Conservation (phyloP, 2,888 invertebrate species). For the Ornithoptera priamus region DNA sequence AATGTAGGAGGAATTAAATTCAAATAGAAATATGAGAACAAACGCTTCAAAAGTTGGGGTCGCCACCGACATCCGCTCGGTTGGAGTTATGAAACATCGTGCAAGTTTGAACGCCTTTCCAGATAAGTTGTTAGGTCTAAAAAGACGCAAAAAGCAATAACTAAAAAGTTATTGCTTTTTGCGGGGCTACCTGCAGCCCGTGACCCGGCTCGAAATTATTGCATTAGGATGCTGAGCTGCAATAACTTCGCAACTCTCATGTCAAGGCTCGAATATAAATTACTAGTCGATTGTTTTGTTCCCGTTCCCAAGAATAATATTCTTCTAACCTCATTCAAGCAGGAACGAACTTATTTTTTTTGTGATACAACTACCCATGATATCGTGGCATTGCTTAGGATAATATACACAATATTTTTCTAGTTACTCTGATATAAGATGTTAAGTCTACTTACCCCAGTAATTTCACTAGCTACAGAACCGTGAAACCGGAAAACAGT, state of each 20-base stretch:
- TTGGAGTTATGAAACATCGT: slow-evolving; percentile 62
- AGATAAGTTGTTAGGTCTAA: slow-evolving; percentile 51
- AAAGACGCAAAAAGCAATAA: too few species aligned
- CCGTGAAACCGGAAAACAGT: too few species aligned
- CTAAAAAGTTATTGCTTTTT: slow-evolving; percentile 37
- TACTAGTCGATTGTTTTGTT: slow-evolving; percentile 10
- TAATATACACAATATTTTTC: too few species aligned
- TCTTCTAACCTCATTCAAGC: background rate
- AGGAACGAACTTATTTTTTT: too few species aligned
- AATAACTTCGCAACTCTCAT: slow-evolving; percentile 29
- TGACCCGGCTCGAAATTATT: slow-evolving; percentile 42
- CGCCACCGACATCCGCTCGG: slow-evolving; percentile 37
- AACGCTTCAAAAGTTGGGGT: slow-evolving; percentile 32
- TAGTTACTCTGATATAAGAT: too few species aligned
- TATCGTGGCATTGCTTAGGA: too few species aligned
- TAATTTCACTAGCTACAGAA: too few species aligned
- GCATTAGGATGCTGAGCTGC: slow-evolving; percentile 39
- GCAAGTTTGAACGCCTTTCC: slow-evolving; percentile 52
- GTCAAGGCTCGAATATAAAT: slow-evolving; percentile 6
- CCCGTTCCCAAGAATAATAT: background rate
- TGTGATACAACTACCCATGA: too few species aligned
- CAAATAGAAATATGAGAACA: background rate
- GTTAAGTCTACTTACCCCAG: too few species aligned
- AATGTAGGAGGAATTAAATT: background rate
- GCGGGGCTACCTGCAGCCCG: slow-evolving; percentile 35